Conservation (phyloP, 2,888 invertebrate genomes). For the Beris chalybata region DNA sequence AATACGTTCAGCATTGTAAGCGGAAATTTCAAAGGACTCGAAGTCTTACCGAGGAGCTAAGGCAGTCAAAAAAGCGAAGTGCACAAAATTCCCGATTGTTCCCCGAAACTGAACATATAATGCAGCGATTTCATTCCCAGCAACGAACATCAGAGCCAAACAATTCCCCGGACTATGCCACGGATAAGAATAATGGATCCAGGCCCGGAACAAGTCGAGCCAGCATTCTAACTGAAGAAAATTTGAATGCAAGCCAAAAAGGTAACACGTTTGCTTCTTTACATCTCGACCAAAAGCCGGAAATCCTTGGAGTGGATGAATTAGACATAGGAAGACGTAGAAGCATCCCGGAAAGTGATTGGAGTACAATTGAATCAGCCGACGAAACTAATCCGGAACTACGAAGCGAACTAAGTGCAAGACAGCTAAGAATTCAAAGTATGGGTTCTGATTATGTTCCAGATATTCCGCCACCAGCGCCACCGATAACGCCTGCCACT, state of each 20-base stretch:
- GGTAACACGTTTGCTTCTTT: neutral
- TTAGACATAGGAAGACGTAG: constrained; percentile 15
- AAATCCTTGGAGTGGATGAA: constrained; percentile 11
- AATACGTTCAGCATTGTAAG: constrained; percentile 48
- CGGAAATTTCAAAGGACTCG: constrained; percentile 36
- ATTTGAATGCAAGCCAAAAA: constrained; percentile 26
- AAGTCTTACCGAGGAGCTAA: constrained; percentile 35
- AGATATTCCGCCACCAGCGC: constrained; percentile 59
- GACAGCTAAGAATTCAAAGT: constrained; percentile 27
- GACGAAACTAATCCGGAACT: constrained; percentile 15
- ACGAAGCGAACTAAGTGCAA: constrained; percentile 16
- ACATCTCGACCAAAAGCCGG: neutral
- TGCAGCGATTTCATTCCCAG: constrained; percentile 41
- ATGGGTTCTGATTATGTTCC: constrained; percentile 51
- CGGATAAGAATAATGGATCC: constrained; percentile 1
- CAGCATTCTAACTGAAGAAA: neutral
- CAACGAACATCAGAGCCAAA: constrained; percentile 16
- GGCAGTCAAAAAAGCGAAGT: constrained; percentile 44
- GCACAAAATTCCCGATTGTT: constrained; percentile 47
- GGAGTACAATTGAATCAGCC: constrained; percentile 27
- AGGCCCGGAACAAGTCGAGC: neutral
- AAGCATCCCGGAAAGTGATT: constrained; percentile 21
- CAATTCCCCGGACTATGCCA: neutral
- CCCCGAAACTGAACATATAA: constrained; percentile 50
- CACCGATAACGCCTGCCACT: constrained; percentile 45